Percentiles rank a stretch among this genome's conserved stretches.
These are phyloP conservation scores for Barypeithes pellucidus DNA, from an alignment of 2,888 invertebrate species.

Conservation along the genomic window DNA sequence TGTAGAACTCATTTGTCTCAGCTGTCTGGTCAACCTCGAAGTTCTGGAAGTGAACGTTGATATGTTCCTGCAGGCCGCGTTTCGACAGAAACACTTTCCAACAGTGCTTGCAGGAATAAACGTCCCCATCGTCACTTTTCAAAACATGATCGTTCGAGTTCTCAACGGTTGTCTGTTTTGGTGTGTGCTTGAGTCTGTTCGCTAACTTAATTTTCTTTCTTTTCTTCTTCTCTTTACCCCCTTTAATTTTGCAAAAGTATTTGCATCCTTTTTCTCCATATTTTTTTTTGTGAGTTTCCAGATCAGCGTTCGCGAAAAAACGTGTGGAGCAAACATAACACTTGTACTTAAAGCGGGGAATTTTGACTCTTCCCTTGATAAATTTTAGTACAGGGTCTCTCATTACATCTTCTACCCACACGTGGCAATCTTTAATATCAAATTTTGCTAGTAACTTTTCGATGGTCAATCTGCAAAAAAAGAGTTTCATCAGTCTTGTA, in stretches of 20 bases:
- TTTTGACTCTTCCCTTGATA: conserved; percentile 41
- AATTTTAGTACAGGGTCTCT: conserved; percentile 44
- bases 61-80: conserved; percentile 36
- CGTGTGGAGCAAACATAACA: conserved; percentile 52
- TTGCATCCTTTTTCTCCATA: conserved; percentile 48
- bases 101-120: conserved; percentile 49
- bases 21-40: conserved; percentile 31
- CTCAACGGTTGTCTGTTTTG: background rate
- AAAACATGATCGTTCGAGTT: conserved; percentile 24
- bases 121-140: conserved; percentile 30
- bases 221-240: conserved; percentile 15
- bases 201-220: conserved; percentile 4
- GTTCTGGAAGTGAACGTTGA: conserved; percentile 39
- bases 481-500: background rate
- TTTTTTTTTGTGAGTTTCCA: conserved; percentile 43
- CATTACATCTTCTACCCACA: conserved; percentile 46
- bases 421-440: conserved; percentile 48
- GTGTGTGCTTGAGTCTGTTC: background rate
- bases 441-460: conserved; percentile 31
- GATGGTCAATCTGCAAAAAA: conserved; percentile 44
- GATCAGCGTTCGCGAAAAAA: conserved; percentile 44
- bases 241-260: conserved; percentile 38
- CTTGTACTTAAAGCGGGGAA: conserved; percentile 55
- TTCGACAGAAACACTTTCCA: conserved; percentile 50
- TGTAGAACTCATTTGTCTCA: conserved; percentile 39